Evolutionary conservation across 2,113 vertebrate species (phyloP).

Genomic region (Oceanites oceanicus): DNA sequence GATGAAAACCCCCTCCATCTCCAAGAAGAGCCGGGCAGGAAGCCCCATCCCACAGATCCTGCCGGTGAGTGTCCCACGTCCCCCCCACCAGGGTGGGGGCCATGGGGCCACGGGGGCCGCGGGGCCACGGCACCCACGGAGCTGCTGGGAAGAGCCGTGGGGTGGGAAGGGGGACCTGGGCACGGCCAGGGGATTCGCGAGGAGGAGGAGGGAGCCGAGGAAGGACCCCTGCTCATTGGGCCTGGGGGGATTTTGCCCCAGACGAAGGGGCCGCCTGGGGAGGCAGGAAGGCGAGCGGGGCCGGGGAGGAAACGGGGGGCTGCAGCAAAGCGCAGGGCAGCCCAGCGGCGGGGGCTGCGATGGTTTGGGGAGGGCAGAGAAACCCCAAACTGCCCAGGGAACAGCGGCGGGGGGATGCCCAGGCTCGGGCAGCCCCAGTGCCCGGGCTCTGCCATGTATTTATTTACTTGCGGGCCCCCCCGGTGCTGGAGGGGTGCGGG

Average conservation of each 20-base stretch:
- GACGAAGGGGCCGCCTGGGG: neutral
- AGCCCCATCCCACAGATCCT: conserved; percentile 82
- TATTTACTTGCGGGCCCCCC: neutral
- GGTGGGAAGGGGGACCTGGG: neutral
- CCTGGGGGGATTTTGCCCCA: neutral
- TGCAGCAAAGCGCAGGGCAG: neutral
- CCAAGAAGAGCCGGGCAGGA: conserved; percentile 91
- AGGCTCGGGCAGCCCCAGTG: neutral
- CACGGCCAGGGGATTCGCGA: neutral
- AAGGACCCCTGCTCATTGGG: neutral
- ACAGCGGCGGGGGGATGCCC: accelerated
- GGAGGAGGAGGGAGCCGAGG: neutral
- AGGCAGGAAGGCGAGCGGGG: accelerated
- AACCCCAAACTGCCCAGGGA: neutral
- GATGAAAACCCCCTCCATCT: conserved; percentile 94
- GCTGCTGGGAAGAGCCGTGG: neutral
- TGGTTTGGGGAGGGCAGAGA: neutral
- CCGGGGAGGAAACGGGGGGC: neutral
- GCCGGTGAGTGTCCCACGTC: conserved; percentile 77
- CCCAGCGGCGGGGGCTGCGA: accelerated
- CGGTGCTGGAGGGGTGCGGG: neutral
- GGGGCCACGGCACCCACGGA: neutral
- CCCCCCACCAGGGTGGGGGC: too few species aligned
- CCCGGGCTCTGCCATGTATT: neutral
- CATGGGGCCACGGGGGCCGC: neutral